Evolutionary conservation across 2,888 invertebrate genomes (phyloP).

Genomic region (Perizoma affinitatum): DNA sequence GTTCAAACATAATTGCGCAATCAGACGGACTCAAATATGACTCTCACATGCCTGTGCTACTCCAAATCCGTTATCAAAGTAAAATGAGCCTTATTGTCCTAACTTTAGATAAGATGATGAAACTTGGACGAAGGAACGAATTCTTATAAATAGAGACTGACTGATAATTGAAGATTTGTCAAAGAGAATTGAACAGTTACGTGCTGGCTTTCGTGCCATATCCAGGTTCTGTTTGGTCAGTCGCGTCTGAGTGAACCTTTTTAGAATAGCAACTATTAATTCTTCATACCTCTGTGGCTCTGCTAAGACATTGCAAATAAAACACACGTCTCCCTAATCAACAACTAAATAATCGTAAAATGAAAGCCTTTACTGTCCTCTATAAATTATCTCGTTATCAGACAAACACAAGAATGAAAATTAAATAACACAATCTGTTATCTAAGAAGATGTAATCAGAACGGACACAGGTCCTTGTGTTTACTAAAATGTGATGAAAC

Average conservation of each 20-base stretch:
- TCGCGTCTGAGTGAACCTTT: slow-evolving; percentile 4
- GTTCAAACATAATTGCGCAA: slow-evolving; percentile 59
- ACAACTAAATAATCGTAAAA: slow-evolving; percentile 76
- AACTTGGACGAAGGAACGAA: no score
- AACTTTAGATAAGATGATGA: background rate
- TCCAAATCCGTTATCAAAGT: background rate
- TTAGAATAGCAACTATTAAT: background rate
- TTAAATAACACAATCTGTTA: slow-evolving; percentile 74
- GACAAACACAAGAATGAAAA: slow-evolving; percentile 69
- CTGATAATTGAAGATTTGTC: no score
- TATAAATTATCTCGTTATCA: slow-evolving; percentile 76
- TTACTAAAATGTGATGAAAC: slow-evolving; percentile 16
- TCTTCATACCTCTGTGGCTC: slow-evolving; percentile 11
- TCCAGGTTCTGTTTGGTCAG: background rate
- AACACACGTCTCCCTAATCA: slow-evolving; percentile 62
- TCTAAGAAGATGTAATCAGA: slow-evolving; percentile 67
- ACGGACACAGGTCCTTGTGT: slow-evolving; percentile 63
- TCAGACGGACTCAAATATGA: slow-evolving; percentile 58
- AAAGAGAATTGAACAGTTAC: no score
- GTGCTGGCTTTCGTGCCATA: no score
- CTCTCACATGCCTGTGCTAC: slow-evolving; percentile 32
- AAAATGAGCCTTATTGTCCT: slow-evolving; percentile 1
- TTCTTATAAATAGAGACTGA: no score
- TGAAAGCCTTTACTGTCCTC: slow-evolving; percentile 71
- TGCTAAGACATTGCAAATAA: slow-evolving; percentile 62